Percentiles rank a stretch among this genome's conserved stretches.
Conservation (phyloP, 2,113 vertebrate genomes). For the Cyrtonyx montezumae region DNA sequence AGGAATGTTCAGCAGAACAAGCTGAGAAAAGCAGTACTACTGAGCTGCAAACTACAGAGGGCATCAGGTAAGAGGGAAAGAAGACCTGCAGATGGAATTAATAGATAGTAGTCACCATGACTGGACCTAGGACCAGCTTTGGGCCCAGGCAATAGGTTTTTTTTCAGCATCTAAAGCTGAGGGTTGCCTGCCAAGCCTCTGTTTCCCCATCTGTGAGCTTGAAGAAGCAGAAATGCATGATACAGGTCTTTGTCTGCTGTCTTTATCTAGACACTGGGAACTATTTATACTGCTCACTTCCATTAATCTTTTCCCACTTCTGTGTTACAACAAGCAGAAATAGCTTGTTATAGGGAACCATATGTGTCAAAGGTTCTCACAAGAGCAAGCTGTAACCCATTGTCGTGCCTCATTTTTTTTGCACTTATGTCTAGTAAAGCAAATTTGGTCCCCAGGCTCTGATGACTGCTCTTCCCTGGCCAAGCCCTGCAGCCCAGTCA, state of each 20-base stretch:
- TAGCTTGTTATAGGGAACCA: rapidly evolving
- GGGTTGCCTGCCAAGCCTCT: not conserved
- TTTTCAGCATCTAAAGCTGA: not conserved
- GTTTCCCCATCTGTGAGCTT: not conserved
- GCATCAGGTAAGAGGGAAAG: not conserved
- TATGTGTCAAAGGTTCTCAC: not conserved
- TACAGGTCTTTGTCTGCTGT: not conserved
- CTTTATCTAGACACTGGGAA: not conserved
- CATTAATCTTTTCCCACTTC: not conserved
- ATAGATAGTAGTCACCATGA: not conserved
- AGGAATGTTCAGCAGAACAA: not conserved
- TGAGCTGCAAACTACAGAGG: not conserved
- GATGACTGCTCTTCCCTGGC: not conserved
- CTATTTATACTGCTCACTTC: not conserved
- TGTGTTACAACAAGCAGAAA: not conserved
- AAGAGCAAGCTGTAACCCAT: not conserved
- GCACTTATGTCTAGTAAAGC: not conserved
- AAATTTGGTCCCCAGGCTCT: not conserved
- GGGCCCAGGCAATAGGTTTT: not conserved
- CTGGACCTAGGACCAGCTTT: not conserved
- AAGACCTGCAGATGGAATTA: not conserved
- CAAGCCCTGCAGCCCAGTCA: not conserved
- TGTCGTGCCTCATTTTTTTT: not conserved
- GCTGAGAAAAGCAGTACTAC: not conserved
- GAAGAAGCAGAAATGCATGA: not conserved